These are phyloP conservation scores for Danio jaintianensis DNA, from an alignment of 2,797 vertebrate genomes.

Conservation along the genomic window DNA sequence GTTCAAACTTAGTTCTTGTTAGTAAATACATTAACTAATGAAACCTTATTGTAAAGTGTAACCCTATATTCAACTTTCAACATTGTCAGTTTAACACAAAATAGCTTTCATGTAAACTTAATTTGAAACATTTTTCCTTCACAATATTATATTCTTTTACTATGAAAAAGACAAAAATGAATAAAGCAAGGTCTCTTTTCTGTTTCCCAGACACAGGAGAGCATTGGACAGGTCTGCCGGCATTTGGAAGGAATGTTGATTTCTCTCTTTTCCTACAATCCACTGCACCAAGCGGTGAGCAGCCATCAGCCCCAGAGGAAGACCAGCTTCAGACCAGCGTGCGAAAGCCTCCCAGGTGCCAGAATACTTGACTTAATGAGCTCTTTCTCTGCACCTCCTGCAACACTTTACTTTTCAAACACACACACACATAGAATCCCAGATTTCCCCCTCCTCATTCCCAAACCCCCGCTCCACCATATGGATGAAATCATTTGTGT, in stretches of 20 bases:
- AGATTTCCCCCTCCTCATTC: slow-evolving; percentile 61
- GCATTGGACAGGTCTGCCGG: not conserved
- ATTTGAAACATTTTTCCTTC: too few relatives aligned
- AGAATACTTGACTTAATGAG: slow-evolving; percentile 35
- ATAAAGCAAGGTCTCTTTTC: not conserved
- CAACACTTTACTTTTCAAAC: slow-evolving; percentile 44
- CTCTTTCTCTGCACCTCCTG: slow-evolving; percentile 34
- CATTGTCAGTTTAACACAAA: too few relatives aligned
- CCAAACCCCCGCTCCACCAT: slow-evolving; percentile 66
- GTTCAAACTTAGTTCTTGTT: too few relatives aligned
- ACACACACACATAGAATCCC: not conserved
- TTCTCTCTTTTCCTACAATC: slow-evolving; percentile 35
- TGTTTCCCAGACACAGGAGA: not conserved
- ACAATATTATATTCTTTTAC: too few relatives aligned
- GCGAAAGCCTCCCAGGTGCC: slow-evolving; percentile 46
- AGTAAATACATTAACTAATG: too few relatives aligned
- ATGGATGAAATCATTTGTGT: slow-evolving; percentile 76
- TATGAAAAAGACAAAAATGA: too few relatives aligned
- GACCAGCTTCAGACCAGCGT: slow-evolving; percentile 45
- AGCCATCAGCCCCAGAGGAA: slow-evolving; percentile 45
- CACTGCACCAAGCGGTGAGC: slow-evolving; percentile 33
- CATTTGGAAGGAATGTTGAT: slow-evolving; percentile 32
- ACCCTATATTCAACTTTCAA: too few relatives aligned
- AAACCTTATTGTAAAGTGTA: too few relatives aligned
- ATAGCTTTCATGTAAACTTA: too few relatives aligned